These are phyloP conservation scores for Lithobius niger DNA, from an alignment of 1,140 invertebrate species.

Conservation along the genomic window DNA sequence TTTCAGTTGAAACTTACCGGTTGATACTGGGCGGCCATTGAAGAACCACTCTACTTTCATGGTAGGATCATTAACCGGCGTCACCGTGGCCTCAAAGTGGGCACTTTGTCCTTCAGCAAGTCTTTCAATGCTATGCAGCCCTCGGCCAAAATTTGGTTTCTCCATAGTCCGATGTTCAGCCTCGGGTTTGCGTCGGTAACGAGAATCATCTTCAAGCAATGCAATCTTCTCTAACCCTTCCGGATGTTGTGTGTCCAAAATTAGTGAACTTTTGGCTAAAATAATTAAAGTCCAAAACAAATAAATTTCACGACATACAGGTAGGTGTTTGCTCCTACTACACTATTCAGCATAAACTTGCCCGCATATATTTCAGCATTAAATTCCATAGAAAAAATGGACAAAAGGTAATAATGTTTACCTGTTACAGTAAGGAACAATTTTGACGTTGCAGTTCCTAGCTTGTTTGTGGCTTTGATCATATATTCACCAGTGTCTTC, in stretches of 20 bases:
- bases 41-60: constrained; percentile 93
- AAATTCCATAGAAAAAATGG: too few relatives aligned
- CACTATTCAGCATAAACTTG: too few relatives aligned
- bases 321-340: too few relatives aligned
- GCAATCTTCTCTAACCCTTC: constrained; percentile 82
- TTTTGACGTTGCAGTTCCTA: constrained; percentile 60
- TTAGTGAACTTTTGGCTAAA: constrained; percentile 66
- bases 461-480: constrained; percentile 29
- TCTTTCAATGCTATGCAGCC: constrained; percentile 68
- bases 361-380: too few relatives aligned
- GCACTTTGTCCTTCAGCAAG: constrained; percentile 75
- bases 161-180: constrained; percentile 63
- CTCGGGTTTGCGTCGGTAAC: constrained; percentile 50
- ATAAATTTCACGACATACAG: too few relatives aligned
- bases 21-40: constrained; percentile 76
- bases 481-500: constrained; percentile 41
- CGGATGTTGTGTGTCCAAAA: constrained; percentile 87
- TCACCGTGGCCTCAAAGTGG: constrained; percentile 88
- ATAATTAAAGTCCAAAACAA: too few relatives aligned
- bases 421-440: constrained; percentile 67
- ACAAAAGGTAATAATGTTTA: constrained; percentile 43
- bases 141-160: constrained; percentile 74
- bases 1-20: too few relatives aligned
- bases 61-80: constrained; percentile 86
- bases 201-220: constrained; percentile 73